Base-by-base conservation (phyloP, 2,888 invertebrate genomes). In the Cheilosia vernalis region DNA sequence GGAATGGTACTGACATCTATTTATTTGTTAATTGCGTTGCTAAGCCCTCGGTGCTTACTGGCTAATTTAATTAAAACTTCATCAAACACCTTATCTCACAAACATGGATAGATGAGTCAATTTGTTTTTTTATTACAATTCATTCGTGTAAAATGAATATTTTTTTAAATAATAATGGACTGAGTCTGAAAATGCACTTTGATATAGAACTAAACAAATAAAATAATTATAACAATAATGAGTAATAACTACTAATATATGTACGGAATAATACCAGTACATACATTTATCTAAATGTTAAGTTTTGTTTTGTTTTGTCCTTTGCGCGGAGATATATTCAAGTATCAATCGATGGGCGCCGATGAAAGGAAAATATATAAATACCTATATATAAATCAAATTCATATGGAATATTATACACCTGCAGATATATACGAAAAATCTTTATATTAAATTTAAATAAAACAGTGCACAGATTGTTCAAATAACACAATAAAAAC, bases 111-210 rank as follows among this genome's bases (percentile, higher is more conserved):
- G 33, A 64, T 74, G 74, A 66, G 30, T 21, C 19, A 51, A 53
- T 74, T 74, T 55, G 47, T 60, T n/a, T n/a, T 70, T 37, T 37
- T 47, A 21, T 37, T 47, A 30, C 33, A 44, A 33, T 53, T 72
- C 51, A 53, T 58, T 66, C 17, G 40, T 17, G 30, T 30, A 42
- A 15, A 30, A 44, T 69, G 19, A 44, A 9, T 33, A 21, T 37
- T 27, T 33, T 30, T 37, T 53, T 42, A 15, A 42, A 30, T 58
- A 51, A 76, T 64, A 40, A 70, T 76, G 63, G 64, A 81, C 76
- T 81, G 51, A 81, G 76, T 76, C 76, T 70, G 69, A 67, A 49
- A 81, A 37, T 56, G 56, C 55, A 69, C 37, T 64, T 44, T 82
- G 63, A 70, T 56, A 40, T 56, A 37, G 37, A 37, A 37, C 13